A percentile compares a stretch with the other conserved stretches of the same genome.
These are phyloP conservation scores for Luperina testacea DNA, from an alignment of 2,888 invertebrate genomes.

Conservation along the genomic window DNA sequence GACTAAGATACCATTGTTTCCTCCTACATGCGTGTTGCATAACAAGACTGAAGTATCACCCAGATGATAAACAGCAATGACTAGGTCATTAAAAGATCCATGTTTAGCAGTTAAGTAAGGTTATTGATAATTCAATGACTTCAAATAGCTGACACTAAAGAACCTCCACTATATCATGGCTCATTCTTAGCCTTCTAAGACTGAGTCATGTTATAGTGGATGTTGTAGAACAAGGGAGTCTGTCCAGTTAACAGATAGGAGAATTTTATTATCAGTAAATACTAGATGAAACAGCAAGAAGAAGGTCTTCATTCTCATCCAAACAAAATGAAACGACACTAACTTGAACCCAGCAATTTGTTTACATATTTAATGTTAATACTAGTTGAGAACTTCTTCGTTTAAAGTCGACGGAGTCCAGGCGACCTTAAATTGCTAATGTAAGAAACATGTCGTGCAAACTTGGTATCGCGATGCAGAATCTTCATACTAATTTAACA, in stretches of 20 bases:
- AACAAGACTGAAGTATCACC: neutral
- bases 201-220: too few relatives aligned
- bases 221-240: neutral
- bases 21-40: neutral
- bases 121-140: neutral
- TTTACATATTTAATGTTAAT: slow-evolving; percentile 54
- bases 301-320: neutral
- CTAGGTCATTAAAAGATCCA: neutral
- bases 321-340: slow-evolving; percentile 48
- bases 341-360: slow-evolving; percentile 49
- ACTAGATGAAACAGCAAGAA: neutral
- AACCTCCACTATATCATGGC: neutral
- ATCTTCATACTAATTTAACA: slow-evolving; percentile 63
- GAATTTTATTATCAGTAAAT: neutral
- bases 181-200: neutral
- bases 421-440: slow-evolving; percentile 58
- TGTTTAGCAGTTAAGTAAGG: too few relatives aligned
- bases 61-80: neutral
- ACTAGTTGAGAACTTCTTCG: slow-evolving; percentile 41
- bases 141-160: neutral
- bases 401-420: slow-evolving; percentile 41
- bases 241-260: neutral
- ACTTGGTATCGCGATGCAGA: slow-evolving; percentile 53
- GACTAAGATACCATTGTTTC: neutral
- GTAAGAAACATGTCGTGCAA: slow-evolving; percentile 56